These are phyloP conservation scores for Corythornis cristatus DNA, from an alignment of 2,113 vertebrate species.

Conservation along the genomic window DNA sequence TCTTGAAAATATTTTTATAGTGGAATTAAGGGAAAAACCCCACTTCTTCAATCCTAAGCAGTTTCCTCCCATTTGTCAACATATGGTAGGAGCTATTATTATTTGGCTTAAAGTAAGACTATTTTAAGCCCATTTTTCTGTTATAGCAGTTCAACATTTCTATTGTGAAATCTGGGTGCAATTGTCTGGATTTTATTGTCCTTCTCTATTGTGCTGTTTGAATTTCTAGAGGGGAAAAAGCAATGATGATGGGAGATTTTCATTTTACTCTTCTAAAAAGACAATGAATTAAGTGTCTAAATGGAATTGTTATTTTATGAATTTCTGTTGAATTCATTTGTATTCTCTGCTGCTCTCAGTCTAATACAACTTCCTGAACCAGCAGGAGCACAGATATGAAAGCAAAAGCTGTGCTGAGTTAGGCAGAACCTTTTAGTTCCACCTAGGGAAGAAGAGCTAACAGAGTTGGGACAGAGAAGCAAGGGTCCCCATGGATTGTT, in stretches of 20 bases:
- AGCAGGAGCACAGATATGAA: neutral
- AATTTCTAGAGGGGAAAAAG: conserved; percentile 32
- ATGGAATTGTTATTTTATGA: neutral
- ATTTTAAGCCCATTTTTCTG: conserved; percentile 29
- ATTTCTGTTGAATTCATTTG: conserved; percentile 6
- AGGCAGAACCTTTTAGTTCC: neutral
- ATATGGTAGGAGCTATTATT: conserved; percentile 8
- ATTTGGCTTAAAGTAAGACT: conserved; percentile 6
- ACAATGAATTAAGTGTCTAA: conserved; percentile 23
- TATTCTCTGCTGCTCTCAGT: conserved; percentile 1
- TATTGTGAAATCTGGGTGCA: conserved; percentile 48
- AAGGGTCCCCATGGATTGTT: neutral
- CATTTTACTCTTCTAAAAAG: neutral
- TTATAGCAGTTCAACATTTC: conserved; percentile 36
- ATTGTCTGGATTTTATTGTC: conserved; percentile 45
- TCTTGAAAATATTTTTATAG: neutral
- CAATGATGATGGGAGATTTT: neutral
- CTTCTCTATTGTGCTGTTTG: neutral
- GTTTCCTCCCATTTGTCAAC: conserved; percentile 23
- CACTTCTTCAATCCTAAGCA: neutral
- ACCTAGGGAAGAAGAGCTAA: neutral
- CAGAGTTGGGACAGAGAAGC: neutral
- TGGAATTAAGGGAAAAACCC: neutral
- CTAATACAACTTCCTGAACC: conserved; percentile 31
- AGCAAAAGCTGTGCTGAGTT: neutral